These are phyloP conservation scores for Enteromius trimaculatus DNA, from an alignment of 2,797 vertebrate species.

Conservation along the genomic window DNA sequence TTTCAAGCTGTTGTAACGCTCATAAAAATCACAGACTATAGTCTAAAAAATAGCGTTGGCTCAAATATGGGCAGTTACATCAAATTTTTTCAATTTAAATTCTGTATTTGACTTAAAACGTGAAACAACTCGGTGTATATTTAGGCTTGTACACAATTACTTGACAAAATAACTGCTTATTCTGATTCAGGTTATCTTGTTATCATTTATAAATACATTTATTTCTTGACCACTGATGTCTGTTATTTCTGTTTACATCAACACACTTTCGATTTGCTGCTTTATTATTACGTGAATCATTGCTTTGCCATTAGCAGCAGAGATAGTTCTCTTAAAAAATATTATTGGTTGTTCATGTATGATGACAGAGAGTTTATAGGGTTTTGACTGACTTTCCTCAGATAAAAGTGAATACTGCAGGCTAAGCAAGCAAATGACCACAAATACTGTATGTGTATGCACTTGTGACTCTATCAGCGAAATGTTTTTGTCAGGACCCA, in stretches of 20 bases:
- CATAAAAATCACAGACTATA: not conserved
- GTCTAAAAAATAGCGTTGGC: not conserved
- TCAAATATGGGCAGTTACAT: not conserved
- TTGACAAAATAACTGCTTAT: not conserved
- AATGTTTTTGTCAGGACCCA: not conserved
- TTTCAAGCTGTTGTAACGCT: not conserved
- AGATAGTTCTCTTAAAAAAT: not conserved
- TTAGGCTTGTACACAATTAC: not conserved
- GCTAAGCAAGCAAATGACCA: not conserved
- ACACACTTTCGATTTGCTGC: not conserved
- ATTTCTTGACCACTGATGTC: not conserved
- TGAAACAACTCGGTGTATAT: not conserved
- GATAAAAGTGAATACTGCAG: not conserved
- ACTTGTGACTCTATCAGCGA: not conserved
- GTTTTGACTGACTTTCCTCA: not conserved
- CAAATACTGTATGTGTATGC: not conserved
- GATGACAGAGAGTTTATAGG: not conserved
- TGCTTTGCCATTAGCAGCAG: not conserved
- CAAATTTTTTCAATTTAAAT: too few relatives aligned
- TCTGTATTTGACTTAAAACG: not conserved
- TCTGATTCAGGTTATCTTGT: not conserved
- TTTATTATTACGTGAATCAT: not conserved
- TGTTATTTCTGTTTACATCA: not conserved
- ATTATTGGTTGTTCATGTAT: not conserved
- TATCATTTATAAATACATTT: not conserved